Base-by-base conservation (phyloP, 92 coral and sea anemone species). In the Heliopora coerulea region DNA sequence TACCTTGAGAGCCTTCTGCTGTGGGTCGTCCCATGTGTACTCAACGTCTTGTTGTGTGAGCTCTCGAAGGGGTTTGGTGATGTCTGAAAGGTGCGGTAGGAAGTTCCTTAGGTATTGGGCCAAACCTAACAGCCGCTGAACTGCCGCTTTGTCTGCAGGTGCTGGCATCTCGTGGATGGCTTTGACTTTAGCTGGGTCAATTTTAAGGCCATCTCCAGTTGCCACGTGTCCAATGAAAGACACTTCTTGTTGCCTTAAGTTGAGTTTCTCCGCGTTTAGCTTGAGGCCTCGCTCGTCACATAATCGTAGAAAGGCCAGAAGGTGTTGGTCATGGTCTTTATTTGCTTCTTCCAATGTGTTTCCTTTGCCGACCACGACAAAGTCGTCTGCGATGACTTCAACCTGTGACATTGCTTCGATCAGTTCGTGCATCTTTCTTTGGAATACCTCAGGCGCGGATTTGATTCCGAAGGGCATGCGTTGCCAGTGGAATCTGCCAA, bases 221-320 rank as follows among this genome's bases (percentile, higher is more conserved):
- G 63, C 28, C 73, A 60, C 60, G 70, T 78, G 82, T 41, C 82
- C 82, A 5, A 78, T 78, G 60, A 62, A 65, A 15, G 52, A 54
- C 60, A 78, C 23, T 44, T 59, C 37, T 24, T 59, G 24, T 34
- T 25, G 35, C 32, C 56, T 49, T 19, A 78, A 62, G 10, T 42
- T 41, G 41, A 28, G 64, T 76, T 78, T 78, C 41, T 78, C 76
- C 21, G 32, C 33, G 44, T 59, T 65, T 14, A 78, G 82, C 59
- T 50, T 62, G 11, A 78, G 56, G 46, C 49, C 49, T 59, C 30
- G 57, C 33, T 27, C 64, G 18, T 41, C 50, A 56, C 70, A 64
- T 75, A n/a, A n/a, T n/a, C n/a, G n/a, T n/a, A n/a, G n/a, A n/a
- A n/a, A n/a, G n/a, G n/a, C n/a, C n/a, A n/a, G n/a, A n/a, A n/a